Evolutionary conservation across 2,113 vertebrate genomes (phyloP), one percentile per base, ranked within the genome.

Genomic region (Tapirus terrestris): DNA sequence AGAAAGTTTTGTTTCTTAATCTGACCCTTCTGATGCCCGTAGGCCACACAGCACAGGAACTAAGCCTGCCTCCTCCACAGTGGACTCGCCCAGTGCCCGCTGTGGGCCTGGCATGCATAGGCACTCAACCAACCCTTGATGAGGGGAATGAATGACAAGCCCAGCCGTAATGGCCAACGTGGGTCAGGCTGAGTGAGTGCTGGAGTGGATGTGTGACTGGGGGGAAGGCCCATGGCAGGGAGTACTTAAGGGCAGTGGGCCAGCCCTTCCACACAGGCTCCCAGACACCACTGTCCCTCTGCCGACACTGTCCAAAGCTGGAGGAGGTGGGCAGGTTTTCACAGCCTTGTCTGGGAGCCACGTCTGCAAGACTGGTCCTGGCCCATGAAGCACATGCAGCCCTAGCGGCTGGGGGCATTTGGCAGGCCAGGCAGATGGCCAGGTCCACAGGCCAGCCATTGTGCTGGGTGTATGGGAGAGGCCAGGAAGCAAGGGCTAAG

Each of bases 121-220:
- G 16, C 58, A 5, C 77, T 43, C 60, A 13, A 20, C 67, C 60
- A 70, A 14, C n/a, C 80, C 51, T 43, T 2, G 0, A 1, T 11
- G 20, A 65, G 60, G 31, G 43, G 13, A 3, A 13, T 20, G 3
- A 39, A 10, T 36, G 72, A 31, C 8, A n/a, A n/a, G 61, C 36
- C 1, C 17, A 16, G 33, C 45, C 0, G 0, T 5, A 5, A 1
- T 6, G 51, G 39, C 70, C 70, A 27, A 60, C 45, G 4, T 63
- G 72, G 51, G 14, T n/a, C 43, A 18, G 27, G 58, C n/a, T 23
- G n/a, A 16, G 27, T 1, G 6, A 61, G 63, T 68, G 36, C 13
- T 31, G 43, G 75, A 33, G 65, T 72, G 21, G 67, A 13, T 6
- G 0, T 11, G 5, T 56, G 76, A 29, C 12, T 11, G 18, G 27